Evolutionary conservation across 2,797 vertebrate genomes (phyloP), one percentile per base, ranked within the genome.

Genomic region (Rhincodon typus): DNA sequence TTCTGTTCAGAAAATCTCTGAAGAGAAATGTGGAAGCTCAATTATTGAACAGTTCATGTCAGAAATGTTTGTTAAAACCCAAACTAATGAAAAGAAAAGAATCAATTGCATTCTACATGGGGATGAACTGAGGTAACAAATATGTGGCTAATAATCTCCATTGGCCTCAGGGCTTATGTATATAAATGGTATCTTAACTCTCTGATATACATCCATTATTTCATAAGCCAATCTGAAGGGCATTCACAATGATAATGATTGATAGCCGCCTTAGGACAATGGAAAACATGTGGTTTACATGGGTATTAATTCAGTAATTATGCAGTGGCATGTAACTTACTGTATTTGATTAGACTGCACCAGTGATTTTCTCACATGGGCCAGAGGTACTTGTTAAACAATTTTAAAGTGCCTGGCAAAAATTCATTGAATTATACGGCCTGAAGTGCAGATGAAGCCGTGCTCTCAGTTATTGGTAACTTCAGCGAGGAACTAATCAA

Each of bases 321-420:
- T 66, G 30, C 57, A 62, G 21, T 93, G 38, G 66, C 88, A 66
- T 91, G 88, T 57, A 57, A 66, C 66, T 67, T 23, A 67, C n/a
- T n/a, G 69, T 93, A 93, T 69, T 93, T 93, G n/a, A 93, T 69
- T 69, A 93, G n/a, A 93, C 69, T 93, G 38, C 66, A 93, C 38
- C 42, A 42, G 62, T 42, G 90, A 93, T 66, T 93, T 93, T 8
- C n/a, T n/a, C 66, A 57, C 90, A 69, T 67, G 62, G 42, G 42
- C 30, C 21, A 69, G n/a, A 13, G n/a, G 90, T 93, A n/a, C n/a
- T 23, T 93, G 34, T 93, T 69, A 69, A 93, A 93, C n/a, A 93
- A 4, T 66, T 69, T 66, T 93, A 69, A 67, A 69, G 90, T 34
- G 62, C 19, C 62, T 42, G 90, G 66, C 90, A 93, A 42, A 93